These are phyloP conservation scores for Thymelicus acteon DNA, from an alignment of 2,888 invertebrate genomes.

Conservation along the genomic window DNA sequence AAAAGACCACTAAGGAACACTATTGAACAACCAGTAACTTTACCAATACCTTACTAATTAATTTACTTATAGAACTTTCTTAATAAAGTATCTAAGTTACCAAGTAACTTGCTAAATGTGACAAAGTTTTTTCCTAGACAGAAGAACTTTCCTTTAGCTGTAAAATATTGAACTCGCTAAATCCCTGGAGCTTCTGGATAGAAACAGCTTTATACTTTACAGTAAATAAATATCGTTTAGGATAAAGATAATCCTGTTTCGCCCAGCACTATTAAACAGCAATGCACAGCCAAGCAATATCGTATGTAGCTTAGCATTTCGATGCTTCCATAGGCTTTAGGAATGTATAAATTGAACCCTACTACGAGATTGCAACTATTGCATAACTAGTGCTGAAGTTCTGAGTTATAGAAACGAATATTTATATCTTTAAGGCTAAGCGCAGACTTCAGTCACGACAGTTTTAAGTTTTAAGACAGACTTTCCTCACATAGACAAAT, in stretches of 20 bases:
- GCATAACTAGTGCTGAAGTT: background rate
- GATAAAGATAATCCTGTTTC: constrained; percentile 1
- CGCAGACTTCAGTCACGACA: too few species aligned
- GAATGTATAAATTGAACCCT: background rate
- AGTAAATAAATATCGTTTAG: constrained; percentile 11
- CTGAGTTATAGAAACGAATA: too few species aligned
- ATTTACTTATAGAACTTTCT: constrained; percentile 7
- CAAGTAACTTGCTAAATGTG: constrained; percentile 2
- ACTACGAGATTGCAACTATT: background rate
- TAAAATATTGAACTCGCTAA: constrained; percentile 2
- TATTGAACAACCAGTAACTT: background rate
- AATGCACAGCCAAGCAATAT: constrained; percentile 6
- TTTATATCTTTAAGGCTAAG: too few species aligned
- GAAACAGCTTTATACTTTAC: constrained; percentile 4
- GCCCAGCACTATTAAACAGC: constrained; percentile 12
- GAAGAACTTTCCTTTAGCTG: background rate
- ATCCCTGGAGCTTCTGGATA: background rate
- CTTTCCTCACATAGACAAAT: too few species aligned
- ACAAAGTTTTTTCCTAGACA: constrained; percentile 10
- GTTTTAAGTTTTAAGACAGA: too few species aligned
- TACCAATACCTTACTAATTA: constrained; percentile 9
- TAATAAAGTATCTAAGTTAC: constrained; percentile 15
- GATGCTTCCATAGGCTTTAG: background rate
- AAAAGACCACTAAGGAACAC: background rate
- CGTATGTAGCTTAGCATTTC: constrained; percentile 9